Base-by-base conservation (phyloP, 1,140 invertebrate genomes). In the Helicoverpa armigera region DNA sequence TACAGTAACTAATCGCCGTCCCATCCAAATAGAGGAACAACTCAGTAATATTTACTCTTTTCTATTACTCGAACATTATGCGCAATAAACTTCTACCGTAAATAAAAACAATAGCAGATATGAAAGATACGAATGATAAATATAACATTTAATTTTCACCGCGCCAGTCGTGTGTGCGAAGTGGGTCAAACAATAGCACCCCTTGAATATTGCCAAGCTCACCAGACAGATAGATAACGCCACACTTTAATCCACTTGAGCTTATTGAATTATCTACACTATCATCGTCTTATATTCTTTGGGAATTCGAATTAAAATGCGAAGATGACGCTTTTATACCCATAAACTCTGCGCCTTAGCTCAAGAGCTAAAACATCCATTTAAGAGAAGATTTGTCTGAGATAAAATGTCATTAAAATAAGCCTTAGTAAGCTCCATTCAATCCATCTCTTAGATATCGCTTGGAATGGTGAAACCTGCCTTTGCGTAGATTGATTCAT, bases 111-210 rank as follows among this genome's bases (percentile, higher is more conserved):
- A 29, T 60, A 60, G 12, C 58, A 12, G 58, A 29, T 13, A 12
- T 60, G 18, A 29, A 60, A 18, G 56, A 18, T 58, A 60, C n/a
- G 23, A n/a, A 11, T n/a, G 50, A 48, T 76, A 60, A 13, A 13
- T 60, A n/a, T 74, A 74, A 74, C 67, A 77, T 72, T 65, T 65
- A 74, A 65, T 81, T 72, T 54, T 73, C 72, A 23, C 60, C 50
- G 53, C 35, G 51, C 31, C 43, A 67, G 58, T 56, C 51, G 48
- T 29, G 50, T 67, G 63, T 56, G 56, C 50, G 43, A 86, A 83
- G 79, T 86, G 63, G 84, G 84, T 86, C 84, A 86, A 83, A 85
- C 80, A 83, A 85, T 86, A 82, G 70, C 72, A 83, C 78, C 69
- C 60, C 84, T 65, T 48, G 72, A 51, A 82, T 65, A 53, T 60